phyloP scores from a whole-genome alignment of 1,140 invertebrate genomes.

The Drosophila burlai region DNA sequence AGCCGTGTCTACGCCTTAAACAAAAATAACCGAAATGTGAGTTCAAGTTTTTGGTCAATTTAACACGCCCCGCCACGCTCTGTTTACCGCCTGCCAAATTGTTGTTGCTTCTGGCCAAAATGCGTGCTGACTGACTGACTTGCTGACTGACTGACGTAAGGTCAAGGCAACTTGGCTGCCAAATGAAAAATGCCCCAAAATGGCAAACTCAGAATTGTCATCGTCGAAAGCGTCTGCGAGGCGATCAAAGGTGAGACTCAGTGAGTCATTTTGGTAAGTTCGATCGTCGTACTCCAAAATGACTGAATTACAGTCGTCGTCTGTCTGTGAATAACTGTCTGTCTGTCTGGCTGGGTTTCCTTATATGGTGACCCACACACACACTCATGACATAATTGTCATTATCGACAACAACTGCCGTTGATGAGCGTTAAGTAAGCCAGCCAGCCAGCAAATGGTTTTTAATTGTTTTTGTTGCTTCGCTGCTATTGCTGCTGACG shows the following conservation, averaged over 20 bases:
- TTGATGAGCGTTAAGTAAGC: conserved; percentile 59
- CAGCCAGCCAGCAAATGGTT: conserved; percentile 43
- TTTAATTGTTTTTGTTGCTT: conserved; percentile 42
- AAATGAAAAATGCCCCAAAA: conserved; percentile 33
- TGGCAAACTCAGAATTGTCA: conserved; percentile 33
- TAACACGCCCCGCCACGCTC: conserved; percentile 53
- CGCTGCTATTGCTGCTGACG: conserved; percentile 21
- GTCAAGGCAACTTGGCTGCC: conserved; percentile 41
- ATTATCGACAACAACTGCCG: conserved; percentile 56
- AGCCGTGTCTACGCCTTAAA: conserved; percentile 31
- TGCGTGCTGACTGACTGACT: conserved; percentile 24
- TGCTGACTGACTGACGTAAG: conserved; percentile 36
- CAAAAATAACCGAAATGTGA: conserved; percentile 21
- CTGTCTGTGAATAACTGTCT: conserved; percentile 12
- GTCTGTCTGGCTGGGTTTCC: conserved; percentile 2
- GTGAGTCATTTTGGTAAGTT: conserved; percentile 17
- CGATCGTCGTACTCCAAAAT: conserved; percentile 1
- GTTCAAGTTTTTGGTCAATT: conserved; percentile 61
- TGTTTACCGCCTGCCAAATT: conserved; percentile 25
- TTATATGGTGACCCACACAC: conserved; percentile 30
- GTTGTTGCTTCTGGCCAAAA: conserved; percentile 20
- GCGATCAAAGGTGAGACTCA: too few relatives aligned
- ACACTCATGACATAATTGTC: conserved; percentile 57
- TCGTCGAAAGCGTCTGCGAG: background rate
- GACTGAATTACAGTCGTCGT: conserved; percentile 26